Base-by-base conservation (phyloP, 2,888 invertebrate species). In the Anaspis maculata region DNA sequence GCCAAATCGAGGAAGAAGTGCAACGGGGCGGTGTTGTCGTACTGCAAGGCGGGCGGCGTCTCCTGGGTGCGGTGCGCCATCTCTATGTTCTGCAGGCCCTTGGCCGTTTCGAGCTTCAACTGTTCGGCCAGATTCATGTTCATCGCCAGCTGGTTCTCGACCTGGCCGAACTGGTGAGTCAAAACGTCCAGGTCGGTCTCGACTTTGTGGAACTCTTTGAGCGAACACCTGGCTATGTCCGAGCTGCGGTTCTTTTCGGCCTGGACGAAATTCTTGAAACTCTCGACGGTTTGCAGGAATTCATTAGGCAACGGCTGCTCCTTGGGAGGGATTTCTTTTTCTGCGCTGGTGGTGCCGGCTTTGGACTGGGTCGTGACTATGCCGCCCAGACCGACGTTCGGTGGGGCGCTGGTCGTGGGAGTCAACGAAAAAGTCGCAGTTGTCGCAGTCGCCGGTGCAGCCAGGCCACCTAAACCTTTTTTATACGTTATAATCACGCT, bases 261-360 rank as follows among this genome's bases (percentile, higher is more conserved):
- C 66, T 90, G 90, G 0, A 91, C 83, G 61, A 84, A 82, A 35
- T 77, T 77, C 69, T 89, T 88, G 55, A 91, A 83, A 2, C 74
- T 69, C 36, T 89, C 86, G 14, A 91, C 83, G 0, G 82, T 79
- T 44, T 80, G 77, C 13, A 74, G 68, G 30, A 91, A 76, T 65
- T 86, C 84, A 50, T 82, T 82, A 1, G 89, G 89, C 35, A 91
- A 64, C 26, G 74, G 59, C 46, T 73, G 73, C 52, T 79, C 79
- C 60, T 77, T 79, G 0, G 74, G 70, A 15, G 74, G 67, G 37
- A 75, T 70, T 32, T 68, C 69, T 44, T 58, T 65, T 44, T 62
- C 69, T 25, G 56, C 44, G 13, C 55, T 44, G 9, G 38, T 37
- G 19, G 48, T 36, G 26, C 45, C 39, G 3, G 49, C 39, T 48